Conservation (phyloP, 2,797 vertebrate genomes). For the Sparidentex hasta region DNA sequence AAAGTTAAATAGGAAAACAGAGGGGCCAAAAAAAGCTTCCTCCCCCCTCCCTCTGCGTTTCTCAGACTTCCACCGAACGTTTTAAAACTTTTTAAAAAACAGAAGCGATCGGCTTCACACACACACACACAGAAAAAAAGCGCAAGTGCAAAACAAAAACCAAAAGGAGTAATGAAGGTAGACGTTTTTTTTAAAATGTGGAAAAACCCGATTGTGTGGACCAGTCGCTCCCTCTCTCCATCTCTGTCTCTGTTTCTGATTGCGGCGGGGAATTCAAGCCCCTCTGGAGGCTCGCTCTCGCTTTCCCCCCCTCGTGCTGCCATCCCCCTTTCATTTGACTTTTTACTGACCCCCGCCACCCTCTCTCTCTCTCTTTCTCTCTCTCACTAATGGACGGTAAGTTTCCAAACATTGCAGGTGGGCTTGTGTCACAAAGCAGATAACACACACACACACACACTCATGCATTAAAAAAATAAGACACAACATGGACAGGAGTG, state of each 20-base stretch:
- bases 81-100: slow-evolving; percentile 6
- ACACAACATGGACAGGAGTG: neutral
- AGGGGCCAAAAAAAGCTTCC: neutral
- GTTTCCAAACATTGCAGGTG: slow-evolving; percentile 23
- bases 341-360: neutral
- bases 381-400: neutral
- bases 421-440: slow-evolving; percentile 3
- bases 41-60: neutral
- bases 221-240: slow-evolving; percentile 23
- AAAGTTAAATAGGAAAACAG: slow-evolving; percentile 65
- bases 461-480: neutral
- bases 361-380: neutral
- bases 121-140: slow-evolving; percentile 33
- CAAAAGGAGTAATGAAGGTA: neutral
- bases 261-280: slow-evolving; percentile 51
- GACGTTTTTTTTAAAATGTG: slow-evolving; percentile 13
- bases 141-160: slow-evolving; percentile 58
- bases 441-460: neutral
- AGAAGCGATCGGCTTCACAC: slow-evolving; percentile 52
- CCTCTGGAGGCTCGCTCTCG: slow-evolving; percentile 40
- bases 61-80: slow-evolving; percentile 5
- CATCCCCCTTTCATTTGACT: slow-evolving; percentile 10
- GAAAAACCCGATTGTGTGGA: slow-evolving; percentile 45
- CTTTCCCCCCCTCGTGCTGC: neutral
- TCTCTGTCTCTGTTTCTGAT: slow-evolving; percentile 43